Conservation (phyloP, 1,140 invertebrate genomes). For the Lepidurus arcticus region DNA sequence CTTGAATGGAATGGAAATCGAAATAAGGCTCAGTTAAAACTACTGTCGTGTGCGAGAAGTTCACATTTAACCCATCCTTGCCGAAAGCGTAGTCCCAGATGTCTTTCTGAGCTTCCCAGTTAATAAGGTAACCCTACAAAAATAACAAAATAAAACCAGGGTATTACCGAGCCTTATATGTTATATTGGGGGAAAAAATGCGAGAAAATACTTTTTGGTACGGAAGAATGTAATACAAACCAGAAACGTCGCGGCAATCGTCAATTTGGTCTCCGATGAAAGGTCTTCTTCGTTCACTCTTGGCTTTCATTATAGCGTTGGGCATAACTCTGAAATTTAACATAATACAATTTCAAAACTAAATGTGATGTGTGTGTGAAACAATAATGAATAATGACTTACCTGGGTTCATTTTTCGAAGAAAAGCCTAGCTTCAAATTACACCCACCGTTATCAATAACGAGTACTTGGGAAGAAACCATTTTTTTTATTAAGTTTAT, state of each 20-base stretch:
- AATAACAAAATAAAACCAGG: conserved; percentile 37
- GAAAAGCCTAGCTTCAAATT: conserved; percentile 75
- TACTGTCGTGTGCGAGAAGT: conserved; percentile 69
- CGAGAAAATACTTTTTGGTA: conserved; percentile 69
- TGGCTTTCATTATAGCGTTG: conserved; percentile 97
- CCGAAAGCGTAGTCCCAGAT: conserved; percentile 96
- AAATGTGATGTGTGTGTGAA: conserved; percentile 26
- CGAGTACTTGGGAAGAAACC: conserved; percentile 46
- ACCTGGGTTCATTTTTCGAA: conserved; percentile 60
- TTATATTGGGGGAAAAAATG: not conserved
- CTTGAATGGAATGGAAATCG: conserved; percentile 88
- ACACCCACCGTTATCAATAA: conserved; percentile 83
- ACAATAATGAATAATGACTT: conserved; percentile 42
- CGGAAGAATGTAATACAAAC: conserved; percentile 86
- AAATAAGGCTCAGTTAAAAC: conserved; percentile 90
- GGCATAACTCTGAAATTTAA: conserved; percentile 62
- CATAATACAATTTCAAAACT: conserved; percentile 32
- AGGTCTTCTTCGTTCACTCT: conserved; percentile 83
- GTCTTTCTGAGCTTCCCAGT: conserved; percentile 92
- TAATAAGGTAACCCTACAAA: conserved; percentile 75
- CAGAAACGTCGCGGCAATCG: conserved; percentile 91
- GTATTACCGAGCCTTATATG: not conserved
- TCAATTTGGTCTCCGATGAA: conserved; percentile 92
- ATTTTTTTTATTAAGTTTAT: not conserved
- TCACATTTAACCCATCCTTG: conserved; percentile 74